phyloP scores from a whole-genome alignment of 2,888 invertebrate species.

The Oxycera nigricornis region DNA sequence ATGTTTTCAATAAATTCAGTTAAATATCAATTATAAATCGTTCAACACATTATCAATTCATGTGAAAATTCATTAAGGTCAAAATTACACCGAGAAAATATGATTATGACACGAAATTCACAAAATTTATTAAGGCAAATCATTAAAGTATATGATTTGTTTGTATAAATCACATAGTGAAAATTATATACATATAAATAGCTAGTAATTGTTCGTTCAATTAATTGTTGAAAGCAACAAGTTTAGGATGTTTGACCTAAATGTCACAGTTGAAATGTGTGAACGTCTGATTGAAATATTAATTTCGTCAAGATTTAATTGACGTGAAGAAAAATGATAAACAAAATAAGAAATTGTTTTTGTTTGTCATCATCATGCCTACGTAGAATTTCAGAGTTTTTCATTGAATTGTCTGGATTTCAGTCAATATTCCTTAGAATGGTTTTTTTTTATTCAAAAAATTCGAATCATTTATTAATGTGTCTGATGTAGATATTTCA shows the following conservation, averaged over 20 bases:
- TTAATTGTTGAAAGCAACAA: neutral
- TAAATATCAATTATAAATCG: constrained; percentile 19
- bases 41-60: constrained; percentile 26
- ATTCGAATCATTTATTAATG: no score
- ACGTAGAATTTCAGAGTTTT: no score
- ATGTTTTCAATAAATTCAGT: neutral
- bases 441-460: no score
- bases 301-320: no score
- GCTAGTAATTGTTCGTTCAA: constrained; percentile 1
- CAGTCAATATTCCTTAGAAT: no score
- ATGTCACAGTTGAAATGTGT: no score
- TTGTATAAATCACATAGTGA: neutral
- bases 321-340: no score
- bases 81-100: neutral
- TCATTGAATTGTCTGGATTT: no score
- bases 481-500: no score
- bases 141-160: neutral
- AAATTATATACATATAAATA: neutral
- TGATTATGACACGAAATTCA: neutral
- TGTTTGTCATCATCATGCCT: no score
- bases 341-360: no score
- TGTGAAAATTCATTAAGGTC: neutral
- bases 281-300: no score
- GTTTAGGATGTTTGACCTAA: constrained; percentile 1
- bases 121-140: neutral